Conservation (phyloP, 2,113 vertebrate species). For the Halcyon malimbica region DNA sequence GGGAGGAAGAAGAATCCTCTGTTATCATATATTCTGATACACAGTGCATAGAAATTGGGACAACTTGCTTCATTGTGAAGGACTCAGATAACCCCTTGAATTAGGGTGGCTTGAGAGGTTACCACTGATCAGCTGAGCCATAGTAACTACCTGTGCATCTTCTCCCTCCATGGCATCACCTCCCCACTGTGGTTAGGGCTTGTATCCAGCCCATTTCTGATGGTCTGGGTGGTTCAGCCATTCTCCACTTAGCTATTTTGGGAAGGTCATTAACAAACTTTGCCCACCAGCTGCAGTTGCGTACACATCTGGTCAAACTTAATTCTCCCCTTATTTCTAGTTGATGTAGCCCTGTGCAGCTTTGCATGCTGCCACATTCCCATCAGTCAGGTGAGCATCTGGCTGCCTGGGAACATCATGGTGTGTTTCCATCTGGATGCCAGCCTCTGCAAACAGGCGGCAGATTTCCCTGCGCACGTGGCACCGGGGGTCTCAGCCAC, state of each 20-base stretch:
- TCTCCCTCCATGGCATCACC: not conserved
- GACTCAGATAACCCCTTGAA: not conserved
- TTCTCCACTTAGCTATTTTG: not conserved
- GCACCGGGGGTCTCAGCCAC: accelerated
- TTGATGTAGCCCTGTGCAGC: not conserved
- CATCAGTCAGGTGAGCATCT: not conserved
- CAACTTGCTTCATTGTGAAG: not conserved
- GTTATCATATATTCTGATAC: not conserved
- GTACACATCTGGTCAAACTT: not conserved
- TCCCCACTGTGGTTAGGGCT: not conserved
- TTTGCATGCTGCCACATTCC: accelerated
- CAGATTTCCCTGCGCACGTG: not conserved
- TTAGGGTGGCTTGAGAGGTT: not conserved
- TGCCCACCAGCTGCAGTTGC: not conserved
- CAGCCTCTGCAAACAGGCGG: not conserved
- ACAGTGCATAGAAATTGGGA: not conserved
- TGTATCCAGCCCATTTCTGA: not conserved
- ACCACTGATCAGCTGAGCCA: not conserved
- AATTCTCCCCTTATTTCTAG: not conserved
- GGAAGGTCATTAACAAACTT: not conserved
- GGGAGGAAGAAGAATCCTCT: not conserved
- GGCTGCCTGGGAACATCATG: accelerated
- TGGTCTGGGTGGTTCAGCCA: not conserved
- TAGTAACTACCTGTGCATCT: not conserved
- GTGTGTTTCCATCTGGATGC: not conserved